Conservation (phyloP, 2,113 vertebrate genomes). For the Dicentrarchus labrax region DNA sequence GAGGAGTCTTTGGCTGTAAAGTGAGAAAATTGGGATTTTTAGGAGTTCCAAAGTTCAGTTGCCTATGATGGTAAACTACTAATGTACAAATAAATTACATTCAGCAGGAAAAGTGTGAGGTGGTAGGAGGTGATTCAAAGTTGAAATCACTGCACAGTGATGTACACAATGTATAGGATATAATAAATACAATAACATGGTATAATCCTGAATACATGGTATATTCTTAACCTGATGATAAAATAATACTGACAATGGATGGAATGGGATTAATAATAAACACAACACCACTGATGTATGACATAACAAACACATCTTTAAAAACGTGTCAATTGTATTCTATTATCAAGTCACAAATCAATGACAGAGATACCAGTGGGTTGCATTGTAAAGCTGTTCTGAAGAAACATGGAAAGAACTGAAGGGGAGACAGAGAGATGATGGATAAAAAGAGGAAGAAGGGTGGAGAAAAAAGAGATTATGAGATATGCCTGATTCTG, state of each 20-base stretch:
- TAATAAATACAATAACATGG: background rate
- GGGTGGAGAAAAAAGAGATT: slow-evolving; percentile 47
- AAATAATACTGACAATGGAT: background rate
- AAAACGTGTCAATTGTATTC: background rate
- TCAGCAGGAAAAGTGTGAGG: background rate
- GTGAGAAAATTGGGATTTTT: too few relatives aligned
- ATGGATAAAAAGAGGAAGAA: background rate
- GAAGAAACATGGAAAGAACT: background rate
- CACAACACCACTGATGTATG: too few relatives aligned
- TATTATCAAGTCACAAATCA: background rate
- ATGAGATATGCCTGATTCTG: slow-evolving; percentile 67
- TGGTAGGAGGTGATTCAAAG: background rate
- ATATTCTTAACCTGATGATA: background rate
- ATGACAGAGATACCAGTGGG: background rate
- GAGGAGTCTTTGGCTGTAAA: too few relatives aligned
- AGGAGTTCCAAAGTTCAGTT: background rate
- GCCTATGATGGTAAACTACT: background rate
- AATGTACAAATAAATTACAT: background rate
- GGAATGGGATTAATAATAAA: background rate
- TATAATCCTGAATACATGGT: background rate
- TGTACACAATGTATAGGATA: background rate
- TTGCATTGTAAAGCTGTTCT: background rate
- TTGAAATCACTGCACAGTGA: background rate
- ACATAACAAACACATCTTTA: background rate
- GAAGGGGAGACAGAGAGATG: background rate